A percentile compares a stretch with the other conserved stretches of the same genome.
Evolutionary conservation across 1,140 invertebrate genomes (phyloP).

Genomic region (Drosophila nasuta): DNA sequence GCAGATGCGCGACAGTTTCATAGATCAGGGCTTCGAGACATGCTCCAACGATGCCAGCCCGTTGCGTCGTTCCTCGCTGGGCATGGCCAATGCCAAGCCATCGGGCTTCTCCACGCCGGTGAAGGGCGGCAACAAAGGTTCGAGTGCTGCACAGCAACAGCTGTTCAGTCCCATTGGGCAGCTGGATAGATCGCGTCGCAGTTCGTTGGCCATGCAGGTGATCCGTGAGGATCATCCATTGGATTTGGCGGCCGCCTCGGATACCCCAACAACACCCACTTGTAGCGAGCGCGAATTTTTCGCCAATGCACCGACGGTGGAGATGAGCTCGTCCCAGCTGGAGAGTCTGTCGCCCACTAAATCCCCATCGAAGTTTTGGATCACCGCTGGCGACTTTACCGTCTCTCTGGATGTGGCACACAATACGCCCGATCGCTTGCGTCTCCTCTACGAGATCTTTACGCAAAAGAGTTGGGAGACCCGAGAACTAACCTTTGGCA

Average conservation of each 20-base stretch:
- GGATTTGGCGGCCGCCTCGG: slow-evolving; percentile 48
- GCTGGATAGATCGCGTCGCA: slow-evolving; percentile 64
- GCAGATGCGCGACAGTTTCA: slow-evolving; percentile 62
- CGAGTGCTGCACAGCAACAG: slow-evolving; percentile 57
- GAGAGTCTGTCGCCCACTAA: slow-evolving; percentile 30
- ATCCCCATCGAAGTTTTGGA: slow-evolving; percentile 69
- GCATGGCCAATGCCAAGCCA: slow-evolving; percentile 34
- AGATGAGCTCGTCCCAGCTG: slow-evolving; percentile 57
- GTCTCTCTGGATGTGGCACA: slow-evolving; percentile 63
- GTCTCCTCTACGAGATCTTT: slow-evolving; percentile 75
- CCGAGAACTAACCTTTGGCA: slow-evolving; percentile 72
- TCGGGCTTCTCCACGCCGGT: slow-evolving; percentile 71
- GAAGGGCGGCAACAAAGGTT: slow-evolving; percentile 34
- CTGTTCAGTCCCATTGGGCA: slow-evolving; percentile 60
- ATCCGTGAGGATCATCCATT: slow-evolving; percentile 75
- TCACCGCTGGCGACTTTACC: slow-evolving; percentile 64
- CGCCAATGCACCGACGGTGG: slow-evolving; percentile 68
- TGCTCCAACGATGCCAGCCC: slow-evolving; percentile 78
- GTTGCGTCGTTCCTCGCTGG: slow-evolving; percentile 36
- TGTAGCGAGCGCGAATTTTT: slow-evolving; percentile 70
- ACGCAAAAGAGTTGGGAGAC: slow-evolving; percentile 73
- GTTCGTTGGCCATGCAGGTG: slow-evolving; percentile 76
- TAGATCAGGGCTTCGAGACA: slow-evolving; percentile 80
- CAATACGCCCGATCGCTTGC: slow-evolving; percentile 59
- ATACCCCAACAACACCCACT: slow-evolving; percentile 45